Percentiles rank a stretch among this genome's conserved stretches.
phyloP scores from a whole-genome alignment of 2,888 invertebrate genomes.

The Chironomus tentans region DNA sequence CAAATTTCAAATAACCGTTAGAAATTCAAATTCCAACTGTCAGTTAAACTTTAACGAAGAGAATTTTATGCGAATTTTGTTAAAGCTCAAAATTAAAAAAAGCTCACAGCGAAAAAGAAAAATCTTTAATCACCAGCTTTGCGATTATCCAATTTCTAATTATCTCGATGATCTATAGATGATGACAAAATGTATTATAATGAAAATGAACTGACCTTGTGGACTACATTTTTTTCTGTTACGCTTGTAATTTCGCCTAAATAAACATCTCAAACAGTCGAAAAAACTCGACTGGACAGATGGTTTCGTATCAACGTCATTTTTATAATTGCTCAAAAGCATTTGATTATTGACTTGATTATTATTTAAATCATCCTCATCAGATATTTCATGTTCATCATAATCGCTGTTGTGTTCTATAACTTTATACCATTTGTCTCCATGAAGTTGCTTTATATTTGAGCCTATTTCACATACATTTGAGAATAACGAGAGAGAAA shows the following conservation, averaged over 20 bases:
- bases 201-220: slow-evolving; percentile 16
- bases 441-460: slow-evolving; percentile 6
- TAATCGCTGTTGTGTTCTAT: slow-evolving; percentile 19
- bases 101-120: too few relatives aligned
- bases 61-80: too few relatives aligned
- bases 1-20: too few relatives aligned
- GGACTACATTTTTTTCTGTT: slow-evolving; percentile 13
- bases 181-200: background rate
- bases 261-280: slow-evolving; percentile 13
- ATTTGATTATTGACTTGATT: slow-evolving; percentile 18
- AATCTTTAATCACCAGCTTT: too few relatives aligned
- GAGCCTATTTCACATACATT: slow-evolving; percentile 5
- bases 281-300: slow-evolving; percentile 5
- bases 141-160: too few relatives aligned
- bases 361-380: slow-evolving; percentile 21
- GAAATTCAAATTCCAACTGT: too few relatives aligned
- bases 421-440: slow-evolving; percentile 22
- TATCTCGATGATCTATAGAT: too few relatives aligned
- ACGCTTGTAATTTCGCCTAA: slow-evolving; percentile 24
- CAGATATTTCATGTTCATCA: slow-evolving; percentile 23
- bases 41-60: too few relatives aligned
- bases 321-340: slow-evolving; percentile 9
- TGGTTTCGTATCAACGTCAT: background rate
- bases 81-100: too few relatives aligned
- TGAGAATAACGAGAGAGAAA: too few relatives aligned